These are phyloP conservation scores for Aphyosemion australe DNA, from an alignment of 2,113 vertebrate genomes.

Conservation along the genomic window DNA sequence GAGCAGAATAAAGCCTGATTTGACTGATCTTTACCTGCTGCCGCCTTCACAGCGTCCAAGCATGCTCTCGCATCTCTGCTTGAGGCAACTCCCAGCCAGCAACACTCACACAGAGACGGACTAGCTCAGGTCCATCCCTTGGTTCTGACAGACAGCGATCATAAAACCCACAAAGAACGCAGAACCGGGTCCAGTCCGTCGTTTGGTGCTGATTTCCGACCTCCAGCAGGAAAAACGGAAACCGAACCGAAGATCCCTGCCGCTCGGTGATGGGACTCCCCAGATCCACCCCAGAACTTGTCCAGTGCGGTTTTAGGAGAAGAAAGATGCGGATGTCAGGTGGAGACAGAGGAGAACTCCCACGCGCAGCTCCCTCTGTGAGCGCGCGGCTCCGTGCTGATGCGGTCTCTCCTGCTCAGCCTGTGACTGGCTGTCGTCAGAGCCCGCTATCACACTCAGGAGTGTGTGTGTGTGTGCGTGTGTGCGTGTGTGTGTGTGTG, in stretches of 20 bases:
- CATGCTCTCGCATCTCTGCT: conserved; percentile 78
- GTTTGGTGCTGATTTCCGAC: conserved; percentile 34
- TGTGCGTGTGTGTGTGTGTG: conserved; percentile 8
- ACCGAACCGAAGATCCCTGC: not conserved
- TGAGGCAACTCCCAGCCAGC: conserved; percentile 75
- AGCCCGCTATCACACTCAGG: not conserved
- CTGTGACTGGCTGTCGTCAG: conserved; percentile 62
- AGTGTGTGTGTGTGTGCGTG: conserved; percentile 17
- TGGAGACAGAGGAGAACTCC: conserved; percentile 64
- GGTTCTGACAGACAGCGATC: conserved; percentile 36
- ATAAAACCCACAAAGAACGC: not conserved
- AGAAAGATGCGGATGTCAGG: conserved; percentile 52
- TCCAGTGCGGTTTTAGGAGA: not conserved
- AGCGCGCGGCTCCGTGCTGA: conserved; percentile 36
- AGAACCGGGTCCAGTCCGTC: not conserved
- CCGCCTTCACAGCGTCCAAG: conserved; percentile 68
- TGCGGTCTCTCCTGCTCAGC: conserved; percentile 48
- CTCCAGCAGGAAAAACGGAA: not conserved
- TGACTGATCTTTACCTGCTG: conserved; percentile 75
- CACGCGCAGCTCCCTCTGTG: conserved; percentile 58
- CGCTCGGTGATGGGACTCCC: conserved; percentile 41
- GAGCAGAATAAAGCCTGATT: not conserved
- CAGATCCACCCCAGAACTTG: not conserved
- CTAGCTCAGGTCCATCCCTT: conserved; percentile 71
- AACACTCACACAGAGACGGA: conserved; percentile 55